Percentiles rank a stretch among this genome's conserved stretches.
These are phyloP conservation scores for Phymatocera aterrima DNA, from an alignment of 2,888 invertebrate species.

Conservation along the genomic window DNA sequence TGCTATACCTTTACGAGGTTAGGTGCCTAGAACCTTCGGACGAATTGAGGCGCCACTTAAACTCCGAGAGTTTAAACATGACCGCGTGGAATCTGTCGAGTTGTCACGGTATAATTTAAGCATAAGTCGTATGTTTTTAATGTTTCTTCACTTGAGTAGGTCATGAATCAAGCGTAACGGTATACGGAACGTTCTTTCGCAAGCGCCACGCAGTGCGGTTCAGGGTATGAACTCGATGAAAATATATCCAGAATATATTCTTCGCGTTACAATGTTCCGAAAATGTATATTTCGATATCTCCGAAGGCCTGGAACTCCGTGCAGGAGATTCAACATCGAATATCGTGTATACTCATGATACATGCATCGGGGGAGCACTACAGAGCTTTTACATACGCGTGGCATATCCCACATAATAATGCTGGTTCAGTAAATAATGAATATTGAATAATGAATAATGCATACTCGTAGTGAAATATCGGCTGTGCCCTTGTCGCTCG, in stretches of 20 bases:
- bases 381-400: constrained; percentile 1
- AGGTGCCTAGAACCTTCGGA: background rate
- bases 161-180: background rate
- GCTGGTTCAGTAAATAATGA: constrained; percentile 18
- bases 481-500: constrained; percentile 26
- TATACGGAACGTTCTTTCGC: background rate
- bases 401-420: constrained; percentile 13
- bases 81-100: constrained; percentile 15
- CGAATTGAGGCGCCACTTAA: constrained; percentile 31
- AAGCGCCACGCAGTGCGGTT: background rate
- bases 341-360: background rate
- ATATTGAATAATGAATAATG: constrained; percentile 25
- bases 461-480: constrained; percentile 17
- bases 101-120: background rate
- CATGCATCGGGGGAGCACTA: background rate
- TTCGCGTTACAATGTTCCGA: background rate
- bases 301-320: background rate
- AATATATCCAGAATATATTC: background rate
- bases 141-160: background rate
- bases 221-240: background rate
- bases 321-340: background rate
- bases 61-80: background rate
- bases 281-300: background rate
- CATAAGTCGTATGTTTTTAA: background rate
- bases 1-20: constrained; percentile 15